Evolutionary conservation across 2,113 vertebrate species (phyloP), one percentile per base, ranked within the genome.

Genomic region (Miniopterus natalensis): DNA sequence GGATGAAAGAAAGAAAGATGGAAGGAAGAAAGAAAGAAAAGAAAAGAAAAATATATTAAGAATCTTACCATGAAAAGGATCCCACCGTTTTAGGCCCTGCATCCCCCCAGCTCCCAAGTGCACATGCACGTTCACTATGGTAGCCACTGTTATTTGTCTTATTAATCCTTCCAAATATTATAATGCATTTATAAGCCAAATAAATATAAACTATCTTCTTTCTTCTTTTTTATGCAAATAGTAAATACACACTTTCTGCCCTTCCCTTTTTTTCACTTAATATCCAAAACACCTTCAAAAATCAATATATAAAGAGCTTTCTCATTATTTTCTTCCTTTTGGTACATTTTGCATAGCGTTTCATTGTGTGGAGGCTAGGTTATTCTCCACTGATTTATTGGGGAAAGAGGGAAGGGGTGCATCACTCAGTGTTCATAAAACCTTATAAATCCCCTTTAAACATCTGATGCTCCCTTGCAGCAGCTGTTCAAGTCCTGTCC

Each of bases 201-300:
- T 86, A 93, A 87, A 77, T n/a, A 79, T 90, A n/a, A 13, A 49
- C 51, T 71, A 29, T 71, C 20, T 73, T 71, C 61, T 84, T 90
- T 61, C 14, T 81, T 63, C 36, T 65, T 84, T 65, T 92, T 92
- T 40, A 87, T 17, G n/a, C 20, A 90, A 63, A 63, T 29, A 90
- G 14, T 49, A 84, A 78, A 88, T 89, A 45, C 23, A 75, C 0
- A 23, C n/a, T 87, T 74, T 78, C 6, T 74, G 51, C 45, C 31
- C 13, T 42, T 90, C 4, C 25, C 20, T 66, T 66, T 63, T 75
- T 77, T 89, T 51, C 5, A 75, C n/a, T 75, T 27, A 78, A 77
- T 53, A 77, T n/a, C 74, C 47, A 75, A 75, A 77, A 83, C 45
- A 49, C n/a, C 20, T 83, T 65, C 8, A 3, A 45, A 91, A 47